These are phyloP conservation scores for Mastomys natalensis DNA, from an alignment of 2,113 vertebrate genomes.

Conservation along the genomic window DNA sequence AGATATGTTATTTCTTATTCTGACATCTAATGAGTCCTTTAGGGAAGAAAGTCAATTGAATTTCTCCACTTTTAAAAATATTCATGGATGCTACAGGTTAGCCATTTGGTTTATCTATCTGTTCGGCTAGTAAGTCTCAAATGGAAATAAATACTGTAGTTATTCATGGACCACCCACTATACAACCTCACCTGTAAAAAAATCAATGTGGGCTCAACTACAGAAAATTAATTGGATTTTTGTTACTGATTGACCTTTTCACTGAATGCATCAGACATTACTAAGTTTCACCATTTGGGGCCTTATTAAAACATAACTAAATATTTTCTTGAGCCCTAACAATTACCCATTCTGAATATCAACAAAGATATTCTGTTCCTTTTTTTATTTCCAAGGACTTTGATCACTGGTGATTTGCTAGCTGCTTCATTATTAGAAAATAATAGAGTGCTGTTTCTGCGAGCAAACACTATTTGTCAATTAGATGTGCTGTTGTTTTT, in stretches of 20 bases:
- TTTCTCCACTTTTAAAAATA: conserved; percentile 30
- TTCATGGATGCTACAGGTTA: neutral
- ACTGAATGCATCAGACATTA: conserved; percentile 56
- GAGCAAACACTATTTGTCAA: conserved; percentile 71
- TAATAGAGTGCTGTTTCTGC: conserved; percentile 68
- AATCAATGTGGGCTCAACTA: conserved; percentile 19
- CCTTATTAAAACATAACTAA: conserved; percentile 48
- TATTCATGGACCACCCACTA: conserved; percentile 53
- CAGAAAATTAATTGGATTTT: conserved; percentile 73
- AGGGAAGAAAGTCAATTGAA: neutral
- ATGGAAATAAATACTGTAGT: conserved; percentile 52
- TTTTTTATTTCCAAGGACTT: conserved; percentile 33
- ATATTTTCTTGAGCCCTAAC: conserved; percentile 49
- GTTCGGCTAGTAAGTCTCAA: neutral
- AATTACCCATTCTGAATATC: conserved; percentile 64
- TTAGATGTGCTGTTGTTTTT: conserved; percentile 66
- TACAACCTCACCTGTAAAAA: conserved; percentile 46
- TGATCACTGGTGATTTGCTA: conserved; percentile 61
- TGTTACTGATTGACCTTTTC: conserved; percentile 63
- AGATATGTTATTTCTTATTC: neutral
- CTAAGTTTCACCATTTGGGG: neutral
- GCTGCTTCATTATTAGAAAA: conserved; percentile 75
- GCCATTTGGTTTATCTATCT: conserved; percentile 20
- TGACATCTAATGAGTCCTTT: conserved; percentile 41
- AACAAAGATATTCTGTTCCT: neutral